A percentile compares a stretch with the other conserved stretches of the same genome.
phyloP scores from a whole-genome alignment of 1,140 invertebrate species.

The Adoxophyes honmai region DNA sequence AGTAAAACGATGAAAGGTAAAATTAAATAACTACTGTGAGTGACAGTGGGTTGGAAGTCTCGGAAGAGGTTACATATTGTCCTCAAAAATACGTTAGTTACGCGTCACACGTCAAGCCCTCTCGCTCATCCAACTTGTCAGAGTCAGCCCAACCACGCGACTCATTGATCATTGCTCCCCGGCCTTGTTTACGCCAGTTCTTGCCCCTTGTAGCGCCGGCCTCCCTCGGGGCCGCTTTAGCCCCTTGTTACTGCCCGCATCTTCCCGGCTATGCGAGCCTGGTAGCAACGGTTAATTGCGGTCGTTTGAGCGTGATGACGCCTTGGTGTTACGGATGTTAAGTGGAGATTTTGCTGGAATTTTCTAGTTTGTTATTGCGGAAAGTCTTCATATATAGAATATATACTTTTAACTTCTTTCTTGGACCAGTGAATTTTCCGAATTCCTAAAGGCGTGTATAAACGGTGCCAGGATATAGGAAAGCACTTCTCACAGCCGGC shows the following conservation, averaged over 20 bases:
- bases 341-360: too few species aligned
- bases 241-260: conserved; percentile 10
- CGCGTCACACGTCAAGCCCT: neutral
- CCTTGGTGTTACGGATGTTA: neutral
- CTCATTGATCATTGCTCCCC: neutral
- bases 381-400: too few species aligned
- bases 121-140: conserved; percentile 9
- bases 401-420: too few species aligned
- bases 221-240: conserved; percentile 10
- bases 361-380: too few species aligned
- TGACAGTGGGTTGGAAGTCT: too few species aligned
- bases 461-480: too few species aligned
- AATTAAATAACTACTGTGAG: too few species aligned
- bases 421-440: too few species aligned
- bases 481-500: too few species aligned
- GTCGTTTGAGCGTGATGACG: conserved; percentile 6
- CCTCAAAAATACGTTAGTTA: neutral
- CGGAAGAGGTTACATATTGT: neutral
- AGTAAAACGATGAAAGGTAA: too few species aligned
- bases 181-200: conserved; percentile 5
- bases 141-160: neutral
- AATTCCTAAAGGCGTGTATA: too few species aligned
- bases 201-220: neutral
- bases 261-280: conserved; percentile 3
- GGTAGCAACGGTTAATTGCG: conserved; percentile 9